Evolutionary conservation across 23 tunicate genomes (phyloP).

Genomic region (Trididemnum nubilum): DNA sequence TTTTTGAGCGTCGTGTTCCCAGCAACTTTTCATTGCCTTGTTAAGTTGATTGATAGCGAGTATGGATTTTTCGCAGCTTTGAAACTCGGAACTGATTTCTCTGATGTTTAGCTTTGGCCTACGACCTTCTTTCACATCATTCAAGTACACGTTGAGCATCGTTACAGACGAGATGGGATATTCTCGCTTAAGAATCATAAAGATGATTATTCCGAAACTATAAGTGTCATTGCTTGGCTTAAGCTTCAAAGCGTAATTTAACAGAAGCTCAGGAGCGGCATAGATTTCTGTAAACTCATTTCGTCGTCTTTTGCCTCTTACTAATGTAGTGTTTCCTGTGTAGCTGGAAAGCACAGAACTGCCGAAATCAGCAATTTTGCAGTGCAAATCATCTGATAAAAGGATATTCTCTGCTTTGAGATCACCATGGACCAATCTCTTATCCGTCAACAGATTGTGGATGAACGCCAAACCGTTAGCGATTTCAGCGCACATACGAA

Average conservation of each 20-base stretch:
- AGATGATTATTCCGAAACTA: not conserved
- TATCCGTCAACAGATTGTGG: not conserved
- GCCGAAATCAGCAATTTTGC: constrained; percentile 31
- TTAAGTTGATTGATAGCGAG: not conserved
- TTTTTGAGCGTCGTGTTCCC: constrained; percentile 4
- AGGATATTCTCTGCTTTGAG: constrained; percentile 26
- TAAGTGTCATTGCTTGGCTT: not conserved
- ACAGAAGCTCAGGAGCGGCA: constrained; percentile 14
- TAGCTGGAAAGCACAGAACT: not conserved
- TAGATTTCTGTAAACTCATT: not conserved
- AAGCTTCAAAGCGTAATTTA: too few species aligned
- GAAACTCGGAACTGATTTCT: not conserved
- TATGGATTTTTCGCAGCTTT: not conserved
- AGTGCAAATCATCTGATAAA: constrained; percentile 3
- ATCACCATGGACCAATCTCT: constrained; percentile 28
- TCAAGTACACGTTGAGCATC: not conserved
- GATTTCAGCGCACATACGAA: constrained; percentile 15
- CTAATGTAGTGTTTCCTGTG: not conserved
- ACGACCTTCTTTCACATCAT: not conserved
- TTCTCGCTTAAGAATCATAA: not conserved
- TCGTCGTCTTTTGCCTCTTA: not conserved
- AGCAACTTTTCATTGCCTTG: not conserved
- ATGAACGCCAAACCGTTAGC: constrained; percentile 4
- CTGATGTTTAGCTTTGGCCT: not conserved
- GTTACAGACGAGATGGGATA: not conserved